Evolutionary conservation across 2,888 invertebrate species (phyloP), one percentile per base, ranked within the genome.

Genomic region (Minunthozetes semirufus): DNA sequence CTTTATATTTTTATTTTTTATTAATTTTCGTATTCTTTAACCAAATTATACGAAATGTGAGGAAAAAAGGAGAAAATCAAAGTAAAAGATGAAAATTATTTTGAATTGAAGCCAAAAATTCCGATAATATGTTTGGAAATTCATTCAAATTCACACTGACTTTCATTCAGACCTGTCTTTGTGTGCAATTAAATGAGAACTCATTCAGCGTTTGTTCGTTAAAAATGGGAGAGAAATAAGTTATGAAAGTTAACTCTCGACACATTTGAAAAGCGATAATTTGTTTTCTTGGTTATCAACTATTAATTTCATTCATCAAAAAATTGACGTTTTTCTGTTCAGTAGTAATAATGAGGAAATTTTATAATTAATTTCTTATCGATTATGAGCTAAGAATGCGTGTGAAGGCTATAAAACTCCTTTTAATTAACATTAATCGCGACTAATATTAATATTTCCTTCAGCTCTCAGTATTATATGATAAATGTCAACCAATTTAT

Each of bases 81-180:
- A 59, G 1, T 50, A 19, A 59, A 59, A 22, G 9, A 3, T 48
- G 48, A 3, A 53, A n/a, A n/a, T 19, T 5, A 19, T 61, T 25
- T 61, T 61, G 61, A 61, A 61, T 8, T 13, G 29, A 27, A 27
- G 61, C 61, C 61, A 61, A 61, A 22, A 61, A 61, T 13, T 33
- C 27, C 33, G 13, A 53, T 53, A 53, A 19, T 53, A 53, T 53
- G 53, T n/a, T n/a, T n/a, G n/a, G n/a, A n/a, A n/a, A n/a, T n/a
- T n/a, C n/a, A n/a, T 53, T 53, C 53, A 53, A 6, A 53, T 19
- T 50, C 19, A 50, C 19, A 50, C 50, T 50, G 50, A 50, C 19
- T 33, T 33, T 9, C 33, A 33, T 9, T 33, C 33, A 6, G 33
- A 6, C 9, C 4, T 33, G 33, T 33, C 33, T 33, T 33, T 33